Evolutionary conservation across 2,113 vertebrate species (phyloP), one percentile per base, ranked within the genome.

Genomic region (Pongo abelii): DNA sequence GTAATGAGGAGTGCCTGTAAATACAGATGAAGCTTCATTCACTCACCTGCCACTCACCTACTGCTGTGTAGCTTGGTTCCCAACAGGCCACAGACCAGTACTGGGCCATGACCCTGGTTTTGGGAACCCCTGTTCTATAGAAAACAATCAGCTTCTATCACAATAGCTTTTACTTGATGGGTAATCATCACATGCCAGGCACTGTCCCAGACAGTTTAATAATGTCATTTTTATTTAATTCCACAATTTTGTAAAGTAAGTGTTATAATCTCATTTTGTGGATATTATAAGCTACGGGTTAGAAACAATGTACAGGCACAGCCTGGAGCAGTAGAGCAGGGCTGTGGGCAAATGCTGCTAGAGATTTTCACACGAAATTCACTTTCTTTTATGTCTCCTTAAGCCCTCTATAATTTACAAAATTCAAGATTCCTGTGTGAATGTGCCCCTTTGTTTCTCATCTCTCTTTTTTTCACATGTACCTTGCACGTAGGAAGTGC

Each of bases 381-480:
- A 16, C 20, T 2, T 2, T 25, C 27, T 5, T 57, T 50, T 17
- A 27, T 57, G 8, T 48, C 23, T 48, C 23, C 35, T 93, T 23
- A 80, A 48, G 5, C 7, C 12, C 6, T 80, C 52, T n/a, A 14
- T 40, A 48, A 35, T 4, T 40, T 23, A 52, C 11, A 93, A 48
- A 46, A 43, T 9, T 30, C 16, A 59, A 88, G 48, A 2, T 61
- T 91, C 22, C 38, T 35, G 27, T 18, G 16, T 4, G 2, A 55
- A 22, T 38, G 13, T 17, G 25, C 23, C 18, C 6, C 32, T 69
- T 59, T 5, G 8, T 48, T 11, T 4, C 8, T 72, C 16, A 18
- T 40, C 23, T 23, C 13, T 55, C 27, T 18, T 38, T 10, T 10
- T 6, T 16, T 40, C 5, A 7, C 3, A 35, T 57, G 3, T 0